phyloP scores from a whole-genome alignment of 1,140 invertebrate genomes.

The Drosophila takahashii region DNA sequence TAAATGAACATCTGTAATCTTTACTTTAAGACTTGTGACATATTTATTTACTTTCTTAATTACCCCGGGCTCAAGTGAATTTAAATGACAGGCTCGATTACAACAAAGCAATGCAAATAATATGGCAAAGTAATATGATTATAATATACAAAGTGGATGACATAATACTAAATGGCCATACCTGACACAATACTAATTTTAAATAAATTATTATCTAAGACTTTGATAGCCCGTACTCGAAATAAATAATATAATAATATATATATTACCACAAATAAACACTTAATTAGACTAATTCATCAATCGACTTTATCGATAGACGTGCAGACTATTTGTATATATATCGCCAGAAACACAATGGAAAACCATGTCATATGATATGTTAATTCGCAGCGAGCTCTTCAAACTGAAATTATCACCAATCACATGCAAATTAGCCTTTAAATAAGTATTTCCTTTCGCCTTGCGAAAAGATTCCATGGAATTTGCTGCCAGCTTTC shows the following conservation, averaged over 20 bases:
- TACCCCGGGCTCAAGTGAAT: constrained; percentile 1
- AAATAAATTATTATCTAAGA: constrained; percentile 29
- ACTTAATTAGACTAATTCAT: constrained; percentile 41
- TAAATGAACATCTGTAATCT: constrained; percentile 12
- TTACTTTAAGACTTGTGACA: constrained; percentile 7
- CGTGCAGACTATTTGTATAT: constrained; percentile 8
- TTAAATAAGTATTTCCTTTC: constrained; percentile 54
- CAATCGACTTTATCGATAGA: constrained; percentile 7
- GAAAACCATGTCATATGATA: constrained; percentile 66
- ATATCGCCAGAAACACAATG: constrained; percentile 1
- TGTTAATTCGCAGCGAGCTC: constrained; percentile 33
- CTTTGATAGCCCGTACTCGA: constrained; percentile 16
- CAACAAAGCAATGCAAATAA: constrained; percentile 20
- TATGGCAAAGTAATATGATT: constrained; percentile 8
- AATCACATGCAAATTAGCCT: constrained; percentile 58
- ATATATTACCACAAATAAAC: constrained; percentile 48
- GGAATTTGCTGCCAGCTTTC: constrained; percentile 38
- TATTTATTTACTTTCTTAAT: constrained; percentile 14
- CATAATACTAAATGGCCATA: constrained; percentile 30
- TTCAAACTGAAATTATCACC: constrained; percentile 59
- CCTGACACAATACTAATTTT: constrained; percentile 36
- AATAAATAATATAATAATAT: constrained; percentile 46
- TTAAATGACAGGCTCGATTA: constrained; percentile 22
- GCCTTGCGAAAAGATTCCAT: constrained; percentile 31
- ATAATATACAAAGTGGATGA: constrained; percentile 19